phyloP scores from a whole-genome alignment of 1,140 invertebrate genomes.

The Adelges cooleyi region DNA sequence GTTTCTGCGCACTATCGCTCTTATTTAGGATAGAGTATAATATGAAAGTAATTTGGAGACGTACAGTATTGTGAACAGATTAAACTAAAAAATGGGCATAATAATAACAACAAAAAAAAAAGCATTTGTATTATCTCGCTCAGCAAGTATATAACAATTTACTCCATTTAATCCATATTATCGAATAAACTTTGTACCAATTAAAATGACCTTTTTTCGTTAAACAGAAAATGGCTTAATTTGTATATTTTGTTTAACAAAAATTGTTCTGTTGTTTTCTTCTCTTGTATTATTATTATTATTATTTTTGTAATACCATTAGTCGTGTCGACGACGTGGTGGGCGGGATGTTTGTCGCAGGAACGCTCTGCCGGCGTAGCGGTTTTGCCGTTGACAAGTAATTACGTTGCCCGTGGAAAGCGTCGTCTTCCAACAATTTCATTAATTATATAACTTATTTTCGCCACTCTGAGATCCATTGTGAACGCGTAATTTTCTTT shows the following conservation, averaged over 20 bases:
- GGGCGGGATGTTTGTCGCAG: neutral
- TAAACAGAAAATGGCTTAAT: slow-evolving; percentile 7
- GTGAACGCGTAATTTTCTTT: slow-evolving; percentile 28
- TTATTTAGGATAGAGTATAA: too few species aligned
- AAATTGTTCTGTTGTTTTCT: too few species aligned
- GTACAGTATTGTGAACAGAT: too few species aligned
- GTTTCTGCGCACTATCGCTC: too few species aligned
- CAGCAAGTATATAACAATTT: too few species aligned
- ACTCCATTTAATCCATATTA: too few species aligned
- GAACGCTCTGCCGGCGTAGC: slow-evolving; percentile 1
- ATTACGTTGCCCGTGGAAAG: slow-evolving; percentile 10
- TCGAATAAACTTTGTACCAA: slow-evolving; percentile 6
- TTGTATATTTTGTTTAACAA: too few species aligned
- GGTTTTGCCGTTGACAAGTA: slow-evolving; percentile 28
- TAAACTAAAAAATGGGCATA: too few species aligned
- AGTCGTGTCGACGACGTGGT: neutral
- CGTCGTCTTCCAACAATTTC: slow-evolving; percentile 25
- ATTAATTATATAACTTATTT: slow-evolving; percentile 29
- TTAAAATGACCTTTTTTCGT: neutral
- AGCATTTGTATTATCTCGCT: too few species aligned
- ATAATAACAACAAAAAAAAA: too few species aligned
- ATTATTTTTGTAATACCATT: neutral
- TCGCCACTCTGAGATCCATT: slow-evolving; percentile 22
- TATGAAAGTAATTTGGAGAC: too few species aligned
- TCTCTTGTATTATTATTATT: neutral